A percentile compares a stretch with the other conserved stretches of the same genome.
Conservation (phyloP, 2,113 vertebrate species). For the Gnathonemus echidnorhynchus region DNA sequence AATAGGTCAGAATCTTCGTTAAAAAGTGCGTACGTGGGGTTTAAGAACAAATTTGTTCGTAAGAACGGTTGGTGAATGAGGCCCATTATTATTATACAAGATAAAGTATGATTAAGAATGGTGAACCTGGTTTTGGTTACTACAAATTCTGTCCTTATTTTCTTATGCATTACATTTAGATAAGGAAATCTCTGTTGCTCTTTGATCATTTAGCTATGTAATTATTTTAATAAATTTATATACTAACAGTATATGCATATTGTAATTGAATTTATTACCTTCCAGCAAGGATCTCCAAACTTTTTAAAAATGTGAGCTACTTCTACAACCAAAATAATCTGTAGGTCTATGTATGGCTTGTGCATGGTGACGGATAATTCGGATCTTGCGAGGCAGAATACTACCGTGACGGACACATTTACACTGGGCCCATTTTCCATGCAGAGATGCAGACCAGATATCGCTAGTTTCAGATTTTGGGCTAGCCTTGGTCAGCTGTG, state of each 20-base stretch:
- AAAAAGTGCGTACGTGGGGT: too few species aligned
- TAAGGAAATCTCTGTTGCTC: not conserved
- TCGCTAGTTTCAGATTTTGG: not conserved
- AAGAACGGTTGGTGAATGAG: too few species aligned
- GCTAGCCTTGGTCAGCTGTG: not conserved
- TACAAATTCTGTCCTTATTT: not conserved
- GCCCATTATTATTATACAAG: not conserved
- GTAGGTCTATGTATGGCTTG: not conserved
- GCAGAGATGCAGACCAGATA: not conserved
- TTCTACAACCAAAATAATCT: not conserved
- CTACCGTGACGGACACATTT: not conserved
- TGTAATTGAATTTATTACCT: not conserved
- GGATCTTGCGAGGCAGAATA: not conserved
- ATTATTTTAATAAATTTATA: constrained; percentile 3
- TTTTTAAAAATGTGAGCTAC: not conserved
- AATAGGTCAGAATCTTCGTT: too few species aligned
- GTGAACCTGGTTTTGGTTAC: not conserved
- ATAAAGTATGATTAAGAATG: not conserved
- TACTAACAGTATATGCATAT: not conserved
- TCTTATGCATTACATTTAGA: not conserved
- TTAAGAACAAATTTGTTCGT: too few species aligned
- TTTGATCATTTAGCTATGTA: not conserved
- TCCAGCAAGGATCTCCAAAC: not conserved
- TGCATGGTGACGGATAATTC: not conserved
- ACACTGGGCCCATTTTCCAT: not conserved